Percentiles rank a stretch among this genome's conserved stretches.
phyloP scores from a whole-genome alignment of 1,140 invertebrate species.

The Megathymus violae region DNA sequence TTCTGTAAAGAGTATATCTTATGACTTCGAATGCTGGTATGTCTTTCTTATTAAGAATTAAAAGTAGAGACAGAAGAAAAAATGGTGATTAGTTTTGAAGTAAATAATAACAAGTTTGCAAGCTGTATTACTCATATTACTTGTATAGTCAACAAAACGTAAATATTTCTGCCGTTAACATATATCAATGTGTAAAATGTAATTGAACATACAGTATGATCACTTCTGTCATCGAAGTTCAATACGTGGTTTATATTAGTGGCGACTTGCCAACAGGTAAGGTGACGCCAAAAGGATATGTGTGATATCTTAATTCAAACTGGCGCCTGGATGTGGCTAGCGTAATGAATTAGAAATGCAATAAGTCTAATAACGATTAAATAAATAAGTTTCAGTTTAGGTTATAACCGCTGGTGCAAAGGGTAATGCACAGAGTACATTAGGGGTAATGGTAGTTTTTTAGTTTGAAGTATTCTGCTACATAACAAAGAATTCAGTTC shows the following conservation, averaged over 20 bases:
- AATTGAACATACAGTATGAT: slow-evolving; percentile 22
- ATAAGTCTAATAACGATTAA: slow-evolving; percentile 25
- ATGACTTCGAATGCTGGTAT: not conserved
- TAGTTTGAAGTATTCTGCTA: slow-evolving; percentile 2
- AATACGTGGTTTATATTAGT: not conserved
- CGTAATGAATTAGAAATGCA: slow-evolving; percentile 29
- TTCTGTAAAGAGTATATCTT: slow-evolving; percentile 85
- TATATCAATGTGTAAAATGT: slow-evolving; percentile 11
- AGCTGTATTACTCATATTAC: too few species aligned
- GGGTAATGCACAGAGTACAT: too few species aligned
- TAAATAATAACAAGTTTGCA: too few species aligned
- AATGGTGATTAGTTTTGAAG: too few species aligned
- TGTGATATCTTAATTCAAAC: slow-evolving; percentile 27
- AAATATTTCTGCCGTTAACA: not conserved
- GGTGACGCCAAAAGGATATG: slow-evolving; percentile 15
- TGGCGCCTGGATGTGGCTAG: slow-evolving; percentile 14
- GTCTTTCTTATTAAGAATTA: not conserved
- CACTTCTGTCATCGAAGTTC: slow-evolving; percentile 19
- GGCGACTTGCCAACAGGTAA: slow-evolving; percentile 15
- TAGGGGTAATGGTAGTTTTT: not conserved
- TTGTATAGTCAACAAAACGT: too few species aligned
- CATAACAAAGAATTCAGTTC: too few species aligned
- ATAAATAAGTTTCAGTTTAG: slow-evolving; percentile 13
- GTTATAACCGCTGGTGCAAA: slow-evolving; percentile 8
- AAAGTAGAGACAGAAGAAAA: too few species aligned